Evolutionary conservation across 2,113 vertebrate species (phyloP).

Genomic region (Balaenoptera acutorostrata): DNA sequence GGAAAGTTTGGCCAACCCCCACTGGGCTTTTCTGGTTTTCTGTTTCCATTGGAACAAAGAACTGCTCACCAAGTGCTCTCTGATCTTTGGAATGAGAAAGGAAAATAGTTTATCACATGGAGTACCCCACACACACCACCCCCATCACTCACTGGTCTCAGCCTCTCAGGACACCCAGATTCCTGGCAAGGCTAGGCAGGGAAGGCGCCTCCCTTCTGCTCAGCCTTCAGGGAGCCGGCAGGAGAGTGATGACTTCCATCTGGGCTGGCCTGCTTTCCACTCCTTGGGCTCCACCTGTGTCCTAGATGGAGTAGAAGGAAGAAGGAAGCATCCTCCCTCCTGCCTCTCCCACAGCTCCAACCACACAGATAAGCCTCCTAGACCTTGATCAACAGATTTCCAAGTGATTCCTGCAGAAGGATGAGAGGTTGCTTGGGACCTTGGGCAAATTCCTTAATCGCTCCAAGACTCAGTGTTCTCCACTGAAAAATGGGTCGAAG

Average conservation of each 20-base stretch:
- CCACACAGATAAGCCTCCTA: neutral
- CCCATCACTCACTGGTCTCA: neutral
- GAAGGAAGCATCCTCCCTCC: neutral
- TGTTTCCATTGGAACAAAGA: slow-evolving; percentile 66
- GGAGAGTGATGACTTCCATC: slow-evolving; percentile 59
- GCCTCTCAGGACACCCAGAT: slow-evolving; percentile 37
- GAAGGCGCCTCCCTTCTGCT: slow-evolving; percentile 46
- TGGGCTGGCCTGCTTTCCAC: slow-evolving; percentile 42
- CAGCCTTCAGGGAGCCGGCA: neutral
- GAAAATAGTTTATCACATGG: slow-evolving; percentile 58
- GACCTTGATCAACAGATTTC: neutral
- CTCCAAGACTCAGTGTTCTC: neutral
- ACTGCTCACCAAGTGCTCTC: slow-evolving; percentile 42
- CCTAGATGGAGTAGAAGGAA: slow-evolving; percentile 27
- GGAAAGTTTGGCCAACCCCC: slow-evolving; percentile 33
- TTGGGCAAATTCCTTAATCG: neutral
- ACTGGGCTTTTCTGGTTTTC: slow-evolving; percentile 56
- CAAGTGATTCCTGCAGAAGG: neutral
- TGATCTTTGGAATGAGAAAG: slow-evolving; percentile 58
- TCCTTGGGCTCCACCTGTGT: slow-evolving; percentile 55
- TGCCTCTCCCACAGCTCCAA: neutral
- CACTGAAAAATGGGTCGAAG: neutral
- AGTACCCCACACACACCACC: neutral
- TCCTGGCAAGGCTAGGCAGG: slow-evolving; percentile 34
- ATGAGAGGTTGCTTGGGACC: neutral